Conservation (phyloP, 2,113 vertebrate genomes). For the Coregonus clupeaformis region DNA sequence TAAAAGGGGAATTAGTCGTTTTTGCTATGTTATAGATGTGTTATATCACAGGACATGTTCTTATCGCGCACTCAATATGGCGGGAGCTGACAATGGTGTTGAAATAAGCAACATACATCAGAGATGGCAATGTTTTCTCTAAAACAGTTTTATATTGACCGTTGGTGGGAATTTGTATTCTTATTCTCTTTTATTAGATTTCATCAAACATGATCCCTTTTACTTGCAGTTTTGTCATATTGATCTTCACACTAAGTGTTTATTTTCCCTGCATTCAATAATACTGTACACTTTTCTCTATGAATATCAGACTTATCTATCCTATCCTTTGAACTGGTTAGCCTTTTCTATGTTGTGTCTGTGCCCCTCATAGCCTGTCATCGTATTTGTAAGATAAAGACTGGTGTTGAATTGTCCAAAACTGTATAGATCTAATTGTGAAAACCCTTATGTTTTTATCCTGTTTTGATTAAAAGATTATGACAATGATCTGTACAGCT, state of each 20-base stretch:
- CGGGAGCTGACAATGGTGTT: constrained; percentile 3
- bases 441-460: not conserved
- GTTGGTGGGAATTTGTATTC: not conserved
- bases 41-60: not conserved
- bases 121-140: not conserved
- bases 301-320: not conserved
- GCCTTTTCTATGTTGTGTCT: not conserved
- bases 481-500: not conserved
- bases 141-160: not conserved
- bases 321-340: not conserved
- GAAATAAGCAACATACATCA: not conserved
- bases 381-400: not conserved
- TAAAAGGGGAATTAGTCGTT: not conserved
- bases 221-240: not conserved
- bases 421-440: not conserved
- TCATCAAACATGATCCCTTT: not conserved
- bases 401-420: not conserved
- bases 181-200: not conserved
- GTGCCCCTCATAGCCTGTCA: not conserved
- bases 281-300: too few species aligned
- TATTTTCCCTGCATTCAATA: too few species aligned
- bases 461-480: not conserved
- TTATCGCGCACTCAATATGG: not conserved
- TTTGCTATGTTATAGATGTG: not conserved
- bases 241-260: too few species aligned